A percentile compares a stretch with the other conserved stretches of the same genome.
These are phyloP conservation scores for Melanostoma scalare DNA, from an alignment of 2,888 invertebrate species.

Conservation along the genomic window DNA sequence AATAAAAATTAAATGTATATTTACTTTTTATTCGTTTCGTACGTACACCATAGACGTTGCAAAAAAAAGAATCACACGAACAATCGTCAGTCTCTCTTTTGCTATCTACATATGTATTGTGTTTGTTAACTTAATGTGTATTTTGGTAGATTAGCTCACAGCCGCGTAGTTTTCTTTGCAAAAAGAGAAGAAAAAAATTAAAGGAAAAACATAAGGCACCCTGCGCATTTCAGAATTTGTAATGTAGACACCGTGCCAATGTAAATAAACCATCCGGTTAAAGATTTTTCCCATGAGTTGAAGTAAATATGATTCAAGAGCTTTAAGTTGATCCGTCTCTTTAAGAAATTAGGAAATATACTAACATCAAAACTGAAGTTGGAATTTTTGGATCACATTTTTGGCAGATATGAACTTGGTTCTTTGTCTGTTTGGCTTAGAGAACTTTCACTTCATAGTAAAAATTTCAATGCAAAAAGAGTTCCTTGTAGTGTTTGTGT, in stretches of 20 bases:
- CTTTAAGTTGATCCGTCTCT: too few species aligned
- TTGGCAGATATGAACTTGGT: too few species aligned
- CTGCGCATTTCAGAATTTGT: neutral
- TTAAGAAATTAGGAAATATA: too few species aligned
- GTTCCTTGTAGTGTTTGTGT: too few species aligned
- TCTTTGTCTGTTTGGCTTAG: too few species aligned
- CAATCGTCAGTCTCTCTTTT: conserved; percentile 21
- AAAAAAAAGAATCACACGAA: conserved; percentile 14
- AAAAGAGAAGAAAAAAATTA: neutral
- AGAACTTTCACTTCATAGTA: too few species aligned
- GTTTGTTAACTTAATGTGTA: conserved; percentile 30
- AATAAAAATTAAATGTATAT: conserved; percentile 7
- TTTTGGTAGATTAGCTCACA: conserved; percentile 39
- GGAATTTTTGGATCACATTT: too few species aligned
- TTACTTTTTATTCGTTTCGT: conserved; percentile 8
- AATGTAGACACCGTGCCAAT: too few species aligned
- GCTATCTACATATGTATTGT: neutral
- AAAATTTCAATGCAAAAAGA: too few species aligned
- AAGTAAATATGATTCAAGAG: too few species aligned
- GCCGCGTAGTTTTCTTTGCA: neutral
- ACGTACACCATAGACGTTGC: conserved; percentile 7
- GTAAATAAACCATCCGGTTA: neutral
- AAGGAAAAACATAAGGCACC: conserved; percentile 17
- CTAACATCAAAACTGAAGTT: too few species aligned
- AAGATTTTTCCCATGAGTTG: too few species aligned